These are phyloP conservation scores for Patella pellucida DNA, from an alignment of 2,888 invertebrate species.

Conservation along the genomic window DNA sequence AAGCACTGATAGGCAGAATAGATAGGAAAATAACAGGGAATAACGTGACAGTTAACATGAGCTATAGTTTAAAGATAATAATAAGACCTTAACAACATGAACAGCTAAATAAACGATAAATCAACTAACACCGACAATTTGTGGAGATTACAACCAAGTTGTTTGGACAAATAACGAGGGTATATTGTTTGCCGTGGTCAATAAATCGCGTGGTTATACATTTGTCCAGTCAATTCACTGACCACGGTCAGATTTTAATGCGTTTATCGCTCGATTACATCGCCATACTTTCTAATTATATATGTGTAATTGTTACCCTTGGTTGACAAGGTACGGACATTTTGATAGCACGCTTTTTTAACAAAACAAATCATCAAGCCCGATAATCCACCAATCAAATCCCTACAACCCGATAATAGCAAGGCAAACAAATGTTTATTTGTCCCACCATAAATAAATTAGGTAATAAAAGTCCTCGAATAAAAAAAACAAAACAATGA, in stretches of 20 bases:
- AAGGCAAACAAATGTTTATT: conserved; percentile 1
- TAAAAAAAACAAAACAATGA: neutral
- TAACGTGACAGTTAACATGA: no score
- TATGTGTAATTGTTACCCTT: neutral
- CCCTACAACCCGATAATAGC: neutral
- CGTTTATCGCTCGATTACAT: conserved; percentile 7
- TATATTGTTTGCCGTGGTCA: neutral
- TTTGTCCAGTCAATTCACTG: neutral
- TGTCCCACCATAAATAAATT: conserved; percentile 1
- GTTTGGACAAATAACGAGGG: neutral
- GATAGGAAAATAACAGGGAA: no score
- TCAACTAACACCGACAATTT: neutral
- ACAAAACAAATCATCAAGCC: neutral
- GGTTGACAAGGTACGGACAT: neutral
- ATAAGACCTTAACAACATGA: no score
- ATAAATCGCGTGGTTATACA: neutral
- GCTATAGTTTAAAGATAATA: no score
- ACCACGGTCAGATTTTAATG: neutral
- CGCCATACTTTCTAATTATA: conserved; percentile 5
- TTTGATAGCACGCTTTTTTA: neutral
- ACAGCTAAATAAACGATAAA: no score
- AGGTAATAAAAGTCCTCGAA: neutral
- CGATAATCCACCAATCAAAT: conserved; percentile 9
- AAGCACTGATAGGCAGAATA: no score
- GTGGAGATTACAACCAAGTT: neutral